These are phyloP conservation scores for Cynopterus brachyotis DNA, from an alignment of 2,113 vertebrate genomes.

Conservation along the genomic window DNA sequence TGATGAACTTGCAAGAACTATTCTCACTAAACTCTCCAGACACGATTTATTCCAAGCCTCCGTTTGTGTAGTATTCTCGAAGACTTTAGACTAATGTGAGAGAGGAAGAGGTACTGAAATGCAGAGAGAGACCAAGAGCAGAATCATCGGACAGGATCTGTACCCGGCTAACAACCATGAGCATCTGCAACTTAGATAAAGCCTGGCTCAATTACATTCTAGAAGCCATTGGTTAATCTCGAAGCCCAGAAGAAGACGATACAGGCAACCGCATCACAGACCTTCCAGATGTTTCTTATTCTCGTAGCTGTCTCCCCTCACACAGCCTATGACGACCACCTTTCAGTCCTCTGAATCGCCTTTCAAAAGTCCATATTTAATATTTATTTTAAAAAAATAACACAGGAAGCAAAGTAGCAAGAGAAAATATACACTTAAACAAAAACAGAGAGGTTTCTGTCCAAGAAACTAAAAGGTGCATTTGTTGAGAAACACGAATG, in stretches of 20 bases:
- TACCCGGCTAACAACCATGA: neutral
- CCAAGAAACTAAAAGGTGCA: constrained; percentile 31
- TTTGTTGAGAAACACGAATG: constrained; percentile 28
- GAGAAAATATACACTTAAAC: constrained; percentile 12
- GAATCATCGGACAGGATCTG: neutral
- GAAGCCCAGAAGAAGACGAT: constrained; percentile 37
- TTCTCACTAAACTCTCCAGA: constrained; percentile 23
- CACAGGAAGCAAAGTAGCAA: constrained; percentile 44
- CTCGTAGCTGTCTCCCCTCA: rapidly evolving
- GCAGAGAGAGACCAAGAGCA: neutral
- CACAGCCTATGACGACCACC: neutral
- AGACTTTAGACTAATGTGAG: neutral
- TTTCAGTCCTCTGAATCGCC: neutral
- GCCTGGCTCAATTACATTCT: constrained; percentile 56
- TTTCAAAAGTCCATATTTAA: neutral
- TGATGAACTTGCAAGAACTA: neutral
- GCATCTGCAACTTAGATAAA: constrained; percentile 66
- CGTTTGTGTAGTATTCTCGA: neutral
- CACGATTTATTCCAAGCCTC: neutral
- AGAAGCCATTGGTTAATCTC: constrained; percentile 46
- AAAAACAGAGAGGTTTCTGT: neutral
- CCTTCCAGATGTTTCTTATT: constrained; percentile 50
- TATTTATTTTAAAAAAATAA: constrained; percentile 22
- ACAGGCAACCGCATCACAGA: neutral
- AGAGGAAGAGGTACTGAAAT: neutral